phyloP scores from a whole-genome alignment of 2,113 vertebrate species.

The Ardeotis arabs region DNA sequence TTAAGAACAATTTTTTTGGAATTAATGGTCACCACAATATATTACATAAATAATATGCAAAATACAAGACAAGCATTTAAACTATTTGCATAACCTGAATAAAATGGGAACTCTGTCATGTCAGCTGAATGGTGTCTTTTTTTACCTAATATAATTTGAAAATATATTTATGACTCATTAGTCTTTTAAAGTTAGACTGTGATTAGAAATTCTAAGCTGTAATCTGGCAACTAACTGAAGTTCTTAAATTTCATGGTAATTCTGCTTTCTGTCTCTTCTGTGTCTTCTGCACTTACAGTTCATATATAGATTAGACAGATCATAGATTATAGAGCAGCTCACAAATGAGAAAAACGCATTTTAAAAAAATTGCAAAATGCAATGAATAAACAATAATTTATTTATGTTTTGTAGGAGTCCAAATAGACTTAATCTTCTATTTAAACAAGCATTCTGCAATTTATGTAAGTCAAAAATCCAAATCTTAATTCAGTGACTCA shows the following conservation, averaged over 20 bases:
- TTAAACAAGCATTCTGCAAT: neutral
- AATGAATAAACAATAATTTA: neutral
- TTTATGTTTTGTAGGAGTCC: neutral
- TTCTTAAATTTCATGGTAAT: constrained; percentile 4
- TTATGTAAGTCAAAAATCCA: neutral
- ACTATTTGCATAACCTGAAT: neutral
- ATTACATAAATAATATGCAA: neutral
- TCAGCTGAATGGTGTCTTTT: neutral
- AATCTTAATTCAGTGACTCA: neutral
- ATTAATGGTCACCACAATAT: neutral
- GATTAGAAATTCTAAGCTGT: neutral
- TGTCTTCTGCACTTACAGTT: neutral
- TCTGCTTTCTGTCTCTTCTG: neutral
- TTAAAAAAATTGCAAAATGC: neutral
- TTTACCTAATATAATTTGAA: neutral
- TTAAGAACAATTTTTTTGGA: neutral
- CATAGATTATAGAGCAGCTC: neutral
- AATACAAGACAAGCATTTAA: neutral
- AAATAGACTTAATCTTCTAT: neutral
- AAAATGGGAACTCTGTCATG: neutral
- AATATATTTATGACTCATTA: neutral
- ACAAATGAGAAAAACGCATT: neutral
- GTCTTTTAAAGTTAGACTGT: neutral
- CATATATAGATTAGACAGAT: neutral
- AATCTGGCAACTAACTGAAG: neutral